Percentiles rank a stretch among this genome's conserved stretches.
Conservation (phyloP, 2,888 invertebrate species). For the Halocaridina rubra region DNA sequence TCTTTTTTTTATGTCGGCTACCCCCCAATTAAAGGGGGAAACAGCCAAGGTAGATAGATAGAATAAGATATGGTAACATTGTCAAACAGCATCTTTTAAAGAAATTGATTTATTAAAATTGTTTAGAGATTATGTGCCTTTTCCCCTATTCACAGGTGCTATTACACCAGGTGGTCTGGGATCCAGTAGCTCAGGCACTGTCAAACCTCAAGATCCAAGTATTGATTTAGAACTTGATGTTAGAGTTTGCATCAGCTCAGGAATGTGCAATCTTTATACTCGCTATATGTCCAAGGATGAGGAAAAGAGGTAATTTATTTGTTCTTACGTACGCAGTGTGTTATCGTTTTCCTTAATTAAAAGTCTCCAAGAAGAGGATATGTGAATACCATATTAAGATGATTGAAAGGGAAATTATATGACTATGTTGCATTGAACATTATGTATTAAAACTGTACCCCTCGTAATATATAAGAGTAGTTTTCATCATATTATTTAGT, state of each 20-base stretch:
- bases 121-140: neutral
- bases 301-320: constrained; percentile 30
- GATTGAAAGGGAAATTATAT: too few species aligned
- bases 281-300: constrained; percentile 48
- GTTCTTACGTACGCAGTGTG: neutral
- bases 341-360: neutral
- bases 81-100: too few species aligned
- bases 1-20: too few species aligned
- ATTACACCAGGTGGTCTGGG: constrained; percentile 42
- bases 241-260: constrained; percentile 95
- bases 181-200: constrained; percentile 42
- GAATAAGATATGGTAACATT: too few species aligned
- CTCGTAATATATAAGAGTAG: too few species aligned
- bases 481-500: neutral
- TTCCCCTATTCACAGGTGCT: neutral
- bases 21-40: too few species aligned
- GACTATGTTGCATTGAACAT: too few species aligned
- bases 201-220: constrained; percentile 77
- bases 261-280: constrained; percentile 93
- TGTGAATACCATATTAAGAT: too few species aligned
- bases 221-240: constrained; percentile 96
- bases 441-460: too few species aligned
- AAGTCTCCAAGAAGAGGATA: too few species aligned
- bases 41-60: too few species aligned
- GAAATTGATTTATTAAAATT: too few species aligned